Base-by-base conservation (phyloP, 1,140 invertebrate genomes). In the Ganaspis sp. region DNA sequence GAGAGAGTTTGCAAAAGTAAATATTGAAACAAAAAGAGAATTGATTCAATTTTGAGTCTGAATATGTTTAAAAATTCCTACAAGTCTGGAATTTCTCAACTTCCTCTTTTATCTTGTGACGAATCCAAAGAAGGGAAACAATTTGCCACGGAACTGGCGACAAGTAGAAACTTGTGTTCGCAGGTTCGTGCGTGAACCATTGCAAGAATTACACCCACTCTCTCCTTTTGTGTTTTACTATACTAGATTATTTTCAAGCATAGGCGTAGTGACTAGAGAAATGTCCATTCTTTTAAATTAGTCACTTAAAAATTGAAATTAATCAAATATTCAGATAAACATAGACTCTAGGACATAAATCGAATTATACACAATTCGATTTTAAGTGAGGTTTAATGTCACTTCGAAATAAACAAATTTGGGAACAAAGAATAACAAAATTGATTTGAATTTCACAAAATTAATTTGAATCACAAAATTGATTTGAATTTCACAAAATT, bases 131-230 rank as follows among this genome's bases (percentile, higher is more conserved):
- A 29, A 34, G 58, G 23, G 26, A 34, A 64, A 64, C 58, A 64
- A 64, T 64, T 64, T 64, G 58, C 58, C 58, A 64, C 11, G 58
- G 26, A 26, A n/a, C 23, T 29, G 26, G 23, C 58, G 58, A 64
- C 58, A 64, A 64, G 58, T 64, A 64, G 58, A 64, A 64, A 64
- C 58, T 64, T 64, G 58, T 64, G 58, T 64, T 29, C 23, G 58
- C 58, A 26, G 23, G 58, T 29, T 64, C 58, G 23, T 64, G 58
- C 58, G 23, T 64, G 58, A 26, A 64, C 23, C 58, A 26, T 64
- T 64, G 26, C 26, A 64, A 64, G 58, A 64, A 64, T 64, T 64
- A 64, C 58, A 21, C 58, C 58, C 58, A 64, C 58, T 64, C 58
- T 64, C 26, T 34, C 58, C 58, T 64, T 64, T 64, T 64, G 23